Evolutionary conservation across 2,113 vertebrate species (phyloP), one percentile per base, ranked within the genome.

Genomic region (Henicopernis longicauda): DNA sequence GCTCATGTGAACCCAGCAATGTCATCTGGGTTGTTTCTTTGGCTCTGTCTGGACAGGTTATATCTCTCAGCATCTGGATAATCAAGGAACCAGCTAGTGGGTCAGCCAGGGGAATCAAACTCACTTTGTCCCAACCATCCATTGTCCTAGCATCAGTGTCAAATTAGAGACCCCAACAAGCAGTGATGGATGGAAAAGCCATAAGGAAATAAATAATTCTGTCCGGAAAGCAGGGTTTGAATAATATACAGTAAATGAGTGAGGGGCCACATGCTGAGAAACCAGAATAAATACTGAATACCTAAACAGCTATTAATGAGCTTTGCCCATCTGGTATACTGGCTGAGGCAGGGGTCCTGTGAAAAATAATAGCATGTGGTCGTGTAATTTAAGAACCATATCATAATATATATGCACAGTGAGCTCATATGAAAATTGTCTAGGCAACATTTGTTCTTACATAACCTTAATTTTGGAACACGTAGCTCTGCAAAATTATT

Each of bases 231-330:
- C 32, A 66, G 50, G 17, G 26, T 83, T 86, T 97, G 82, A 94
- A 94, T 94, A 88, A 91, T 77, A 83, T 88, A 70, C 42, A 83
- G 82, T 73, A 93, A 90, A 94, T 73, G 93, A 95, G 67, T 94
- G 74, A 93, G 63, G 45, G 50, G 34, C 62, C 79, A 86, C 96
- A 94, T 92, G 93, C 90, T 96, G 96, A 92, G 95, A 57, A 92
- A 93, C 26, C 57, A 90, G 74, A 90, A 93, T 90, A 97, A 96
- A 96, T 96, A 80, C 79, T 94, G 95, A 93, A 96, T 97, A 94
- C 79, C 76, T 88, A 97, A 95, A 92, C 79, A 96, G 92, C 67
- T 81, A 93, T 94, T 97, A 97, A 97, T 92, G 90, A 97, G 59
- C 90, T 23, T 50, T 92, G 88, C 92, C 97, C 95, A 97, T 97